These are phyloP conservation scores for Chrysogorgia sp. DNA, from an alignment of 92 coral and sea anemone species.

Conservation along the genomic window DNA sequence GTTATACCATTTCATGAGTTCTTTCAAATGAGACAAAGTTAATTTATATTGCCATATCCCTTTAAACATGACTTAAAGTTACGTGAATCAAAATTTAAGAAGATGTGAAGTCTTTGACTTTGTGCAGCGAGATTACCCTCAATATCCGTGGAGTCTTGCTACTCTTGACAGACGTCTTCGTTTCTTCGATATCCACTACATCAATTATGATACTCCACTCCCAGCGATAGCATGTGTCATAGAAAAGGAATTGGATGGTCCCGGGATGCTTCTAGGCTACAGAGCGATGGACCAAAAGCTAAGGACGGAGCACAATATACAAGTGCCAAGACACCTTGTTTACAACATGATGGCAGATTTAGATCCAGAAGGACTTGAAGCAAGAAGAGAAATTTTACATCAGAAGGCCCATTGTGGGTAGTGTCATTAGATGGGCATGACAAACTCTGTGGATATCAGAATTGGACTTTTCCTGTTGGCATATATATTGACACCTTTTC, in stretches of 20 bases:
- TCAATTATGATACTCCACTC: constrained; percentile 41
- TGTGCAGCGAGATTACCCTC: too few species aligned
- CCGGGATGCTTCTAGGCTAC: constrained; percentile 46
- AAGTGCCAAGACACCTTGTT: constrained; percentile 58
- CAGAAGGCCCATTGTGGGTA: neutral
- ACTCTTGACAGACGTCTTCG: constrained; percentile 58
- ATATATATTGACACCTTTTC: constrained; percentile 8
- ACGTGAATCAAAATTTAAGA: too few species aligned
- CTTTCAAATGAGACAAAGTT: too few species aligned
- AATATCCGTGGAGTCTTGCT: too few species aligned
- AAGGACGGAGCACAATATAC: constrained; percentile 50
- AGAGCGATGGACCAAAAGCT: constrained; percentile 57
- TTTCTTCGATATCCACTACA: constrained; percentile 42
- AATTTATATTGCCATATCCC: too few species aligned
- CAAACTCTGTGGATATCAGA: constrained; percentile 3
- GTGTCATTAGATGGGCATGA: constrained; percentile 6
- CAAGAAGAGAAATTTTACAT: neutral
- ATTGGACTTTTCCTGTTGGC: constrained; percentile 12
- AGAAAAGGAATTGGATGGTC: constrained; percentile 52
- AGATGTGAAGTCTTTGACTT: too few species aligned
- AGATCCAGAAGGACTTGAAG: constrained; percentile 44
- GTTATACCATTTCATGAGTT: too few species aligned
- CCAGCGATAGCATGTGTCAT: constrained; percentile 42
- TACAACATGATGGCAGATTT: constrained; percentile 43
- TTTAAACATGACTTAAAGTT: too few species aligned